Percentiles rank a stretch among this genome's conserved stretches.
These are phyloP conservation scores for Cyrtodaria siliqua DNA, from an alignment of 2,888 invertebrate genomes.

Conservation along the genomic window DNA sequence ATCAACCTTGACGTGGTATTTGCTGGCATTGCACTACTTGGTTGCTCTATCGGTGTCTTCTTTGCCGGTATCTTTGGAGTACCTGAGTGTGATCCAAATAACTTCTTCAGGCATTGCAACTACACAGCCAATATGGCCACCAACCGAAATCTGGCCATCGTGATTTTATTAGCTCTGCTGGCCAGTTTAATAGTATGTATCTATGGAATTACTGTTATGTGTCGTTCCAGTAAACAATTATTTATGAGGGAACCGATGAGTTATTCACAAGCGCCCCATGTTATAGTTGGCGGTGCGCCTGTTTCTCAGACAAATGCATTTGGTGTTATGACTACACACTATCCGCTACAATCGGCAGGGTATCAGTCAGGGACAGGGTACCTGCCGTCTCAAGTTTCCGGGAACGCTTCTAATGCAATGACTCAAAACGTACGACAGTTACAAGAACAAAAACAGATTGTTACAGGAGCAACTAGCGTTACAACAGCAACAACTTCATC, in stretches of 20 bases:
- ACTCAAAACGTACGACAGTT: not conserved
- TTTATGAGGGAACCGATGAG: too few relatives aligned
- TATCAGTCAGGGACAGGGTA: too few relatives aligned
- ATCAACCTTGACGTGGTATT: not conserved
- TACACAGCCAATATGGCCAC: conserved; percentile 11
- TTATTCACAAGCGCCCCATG: too few relatives aligned
- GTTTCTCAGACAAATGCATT: not conserved
- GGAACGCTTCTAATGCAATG: too few relatives aligned
- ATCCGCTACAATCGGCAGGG: too few relatives aligned
- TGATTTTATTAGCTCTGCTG: conserved; percentile 8
- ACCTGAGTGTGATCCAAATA: conserved; percentile 14
- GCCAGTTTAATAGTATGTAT: not conserved
- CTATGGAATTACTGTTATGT: too few relatives aligned
- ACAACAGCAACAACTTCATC: conserved; percentile 3
- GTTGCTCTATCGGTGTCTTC: conserved; percentile 17
- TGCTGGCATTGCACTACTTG: not conserved
- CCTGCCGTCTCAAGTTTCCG: too few relatives aligned
- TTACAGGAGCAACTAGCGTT: conserved; percentile 9
- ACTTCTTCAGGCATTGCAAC: conserved; percentile 15
- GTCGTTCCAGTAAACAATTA: too few relatives aligned
- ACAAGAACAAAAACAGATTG: conserved; percentile 20
- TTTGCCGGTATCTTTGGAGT: conserved; percentile 16
- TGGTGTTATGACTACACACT: conserved; percentile 1
- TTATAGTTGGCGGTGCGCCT: too few relatives aligned
- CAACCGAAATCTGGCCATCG: conserved; percentile 8